phyloP scores from a whole-genome alignment of 2,797 vertebrate species.

The Schizopygopsis malacanthus region DNA sequence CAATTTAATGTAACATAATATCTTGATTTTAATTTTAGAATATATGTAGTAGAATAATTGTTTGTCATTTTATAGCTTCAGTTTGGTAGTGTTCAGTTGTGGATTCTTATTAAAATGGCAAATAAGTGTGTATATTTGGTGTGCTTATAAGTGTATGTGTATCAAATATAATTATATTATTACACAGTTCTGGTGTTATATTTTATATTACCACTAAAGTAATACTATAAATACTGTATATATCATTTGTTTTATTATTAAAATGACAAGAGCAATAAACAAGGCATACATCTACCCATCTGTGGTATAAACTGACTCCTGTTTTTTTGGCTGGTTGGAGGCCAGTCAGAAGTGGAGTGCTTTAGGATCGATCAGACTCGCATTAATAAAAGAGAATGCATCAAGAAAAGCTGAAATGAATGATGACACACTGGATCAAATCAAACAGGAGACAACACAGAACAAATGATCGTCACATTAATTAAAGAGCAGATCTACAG shows the following conservation, averaged over 20 bases:
- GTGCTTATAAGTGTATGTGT: too few relatives aligned
- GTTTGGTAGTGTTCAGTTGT: not conserved
- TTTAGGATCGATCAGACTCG: conserved; percentile 29
- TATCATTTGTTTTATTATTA: not conserved
- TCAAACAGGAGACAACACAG: conserved; percentile 32
- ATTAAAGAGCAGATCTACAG: conserved; percentile 42
- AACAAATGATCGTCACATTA: conserved; percentile 17
- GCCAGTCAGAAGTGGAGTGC: conserved; percentile 19
- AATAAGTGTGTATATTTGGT: not conserved
- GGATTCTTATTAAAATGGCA: not conserved
- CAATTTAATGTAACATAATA: not conserved
- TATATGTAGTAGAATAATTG: too few relatives aligned
- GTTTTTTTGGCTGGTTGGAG: conserved; percentile 4
- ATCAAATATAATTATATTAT: not conserved
- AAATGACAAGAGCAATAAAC: not conserved
- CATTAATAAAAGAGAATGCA: conserved; percentile 38
- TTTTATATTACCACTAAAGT: not conserved
- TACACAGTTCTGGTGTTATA: not conserved
- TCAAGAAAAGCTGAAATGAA: conserved; percentile 37
- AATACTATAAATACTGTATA: not conserved
- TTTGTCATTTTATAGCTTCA: not conserved
- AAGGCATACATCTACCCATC: not conserved
- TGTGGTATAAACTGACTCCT: not conserved
- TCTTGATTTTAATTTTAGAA: too few relatives aligned
- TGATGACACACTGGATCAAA: conserved; percentile 38